These are phyloP conservation scores for Callyntrura sp. DNA, from an alignment of 2,888 invertebrate genomes.

Conservation along the genomic window DNA sequence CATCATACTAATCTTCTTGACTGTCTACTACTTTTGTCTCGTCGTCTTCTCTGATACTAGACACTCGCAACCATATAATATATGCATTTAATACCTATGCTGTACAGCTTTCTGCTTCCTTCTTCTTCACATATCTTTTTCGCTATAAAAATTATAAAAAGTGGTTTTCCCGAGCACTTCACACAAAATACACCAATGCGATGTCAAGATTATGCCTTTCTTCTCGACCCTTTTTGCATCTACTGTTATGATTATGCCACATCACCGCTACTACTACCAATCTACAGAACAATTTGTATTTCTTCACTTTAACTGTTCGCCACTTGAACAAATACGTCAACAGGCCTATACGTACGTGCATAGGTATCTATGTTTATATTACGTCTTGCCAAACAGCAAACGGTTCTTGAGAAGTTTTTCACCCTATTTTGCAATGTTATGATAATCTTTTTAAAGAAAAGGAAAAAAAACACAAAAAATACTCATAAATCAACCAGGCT, in stretches of 20 bases:
- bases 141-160: background rate
- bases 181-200: too few species aligned
- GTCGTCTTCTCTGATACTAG: background rate
- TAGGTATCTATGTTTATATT: slow-evolving; percentile 4
- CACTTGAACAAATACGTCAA: slow-evolving; percentile 18
- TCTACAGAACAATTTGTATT: background rate
- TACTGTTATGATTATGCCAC: background rate
- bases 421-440: slow-evolving; percentile 56
- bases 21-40: background rate
- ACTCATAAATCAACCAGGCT: slow-evolving; percentile 65
- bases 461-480: slow-evolving; percentile 30
- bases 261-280: background rate
- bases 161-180: background rate
- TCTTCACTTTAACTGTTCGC: background rate
- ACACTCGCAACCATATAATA: too few species aligned
- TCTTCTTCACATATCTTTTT: background rate
- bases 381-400: background rate
- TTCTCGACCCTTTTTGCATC: background rate
- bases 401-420: slow-evolving; percentile 19
- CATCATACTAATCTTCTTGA: slow-evolving; percentile 58
- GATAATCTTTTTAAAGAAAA: slow-evolving; percentile 62
- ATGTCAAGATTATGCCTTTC: background rate
- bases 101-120: too few species aligned
- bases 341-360: too few species aligned
- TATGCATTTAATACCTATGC: too few species aligned